Evolutionary conservation across 2,797 vertebrate species (phyloP).

Genomic region (Helarctos malayanus): DNA sequence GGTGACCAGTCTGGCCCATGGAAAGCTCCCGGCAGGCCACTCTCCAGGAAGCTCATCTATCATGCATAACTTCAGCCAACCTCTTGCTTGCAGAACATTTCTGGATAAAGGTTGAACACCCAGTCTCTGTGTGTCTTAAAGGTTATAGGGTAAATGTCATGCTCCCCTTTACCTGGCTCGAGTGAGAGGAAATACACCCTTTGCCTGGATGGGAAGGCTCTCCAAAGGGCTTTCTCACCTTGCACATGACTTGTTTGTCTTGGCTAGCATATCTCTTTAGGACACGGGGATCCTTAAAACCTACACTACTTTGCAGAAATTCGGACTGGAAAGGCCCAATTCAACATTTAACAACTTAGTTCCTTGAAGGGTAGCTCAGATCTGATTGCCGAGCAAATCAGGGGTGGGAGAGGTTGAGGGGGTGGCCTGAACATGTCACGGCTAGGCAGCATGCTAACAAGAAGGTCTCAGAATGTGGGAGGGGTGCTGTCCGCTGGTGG

Average conservation of each 20-base stretch:
- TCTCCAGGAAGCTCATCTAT: not conserved
- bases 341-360: no score
- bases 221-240: accelerated
- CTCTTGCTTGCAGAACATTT: not conserved
- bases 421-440: accelerated
- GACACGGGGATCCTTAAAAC: accelerated
- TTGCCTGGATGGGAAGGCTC: accelerated
- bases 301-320: not conserved
- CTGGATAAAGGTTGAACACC: not conserved
- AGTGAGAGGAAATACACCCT: not conserved
- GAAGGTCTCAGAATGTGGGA: not conserved
- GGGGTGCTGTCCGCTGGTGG: accelerated
- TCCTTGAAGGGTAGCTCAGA: not conserved
- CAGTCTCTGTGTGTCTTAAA: not conserved
- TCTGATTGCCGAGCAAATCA: not conserved
- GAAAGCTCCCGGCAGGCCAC: not conserved
- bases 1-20: not conserved
- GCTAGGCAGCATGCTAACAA: accelerated
- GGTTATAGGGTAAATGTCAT: not conserved
- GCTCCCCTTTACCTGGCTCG: not conserved
- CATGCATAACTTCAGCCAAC: not conserved
- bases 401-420: not conserved
- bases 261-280: not conserved
- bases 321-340: not conserved
- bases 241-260: accelerated